Conservation (phyloP, 2,888 invertebrate genomes). For the Agriopis aurantiaria region DNA sequence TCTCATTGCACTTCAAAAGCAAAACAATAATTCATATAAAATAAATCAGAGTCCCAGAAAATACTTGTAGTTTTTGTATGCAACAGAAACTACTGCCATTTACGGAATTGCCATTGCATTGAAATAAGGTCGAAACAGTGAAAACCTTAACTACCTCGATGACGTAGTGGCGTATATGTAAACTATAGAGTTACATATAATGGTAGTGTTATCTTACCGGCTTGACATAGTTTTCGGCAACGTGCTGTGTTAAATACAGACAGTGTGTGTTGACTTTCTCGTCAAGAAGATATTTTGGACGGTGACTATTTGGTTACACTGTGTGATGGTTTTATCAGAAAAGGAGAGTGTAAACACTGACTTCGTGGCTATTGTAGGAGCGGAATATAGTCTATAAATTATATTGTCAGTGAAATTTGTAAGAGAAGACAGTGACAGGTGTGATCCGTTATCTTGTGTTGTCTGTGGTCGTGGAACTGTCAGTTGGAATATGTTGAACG, state of each 20-base stretch:
- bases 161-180: too few species aligned
- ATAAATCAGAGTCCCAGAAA: too few species aligned
- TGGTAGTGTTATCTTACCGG: slow-evolving; percentile 6
- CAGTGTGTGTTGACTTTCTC: slow-evolving; percentile 5
- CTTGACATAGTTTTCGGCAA: slow-evolving; percentile 21
- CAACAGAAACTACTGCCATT: neutral
- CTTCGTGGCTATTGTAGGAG: neutral
- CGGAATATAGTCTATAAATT: too few species aligned
- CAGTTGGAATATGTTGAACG: slow-evolving; percentile 76
- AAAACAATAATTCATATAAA: neutral
- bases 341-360: neutral
- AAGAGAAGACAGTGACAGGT: neutral
- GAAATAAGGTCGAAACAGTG: neutral
- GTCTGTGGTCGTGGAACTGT: slow-evolving; percentile 54
- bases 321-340: neutral
- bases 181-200: too few species aligned
- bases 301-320: neutral
- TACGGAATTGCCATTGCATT: neutral
- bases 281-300: neutral
- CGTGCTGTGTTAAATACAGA: neutral
- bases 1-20: neutral
- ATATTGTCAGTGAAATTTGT: too few species aligned
- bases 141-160: neutral
- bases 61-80: neutral
- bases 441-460: slow-evolving; percentile 45